Percentiles rank a stretch among this genome's conserved stretches.
Evolutionary conservation across 2,113 vertebrate genomes (phyloP).

Genomic region (Enhydra lutris): DNA sequence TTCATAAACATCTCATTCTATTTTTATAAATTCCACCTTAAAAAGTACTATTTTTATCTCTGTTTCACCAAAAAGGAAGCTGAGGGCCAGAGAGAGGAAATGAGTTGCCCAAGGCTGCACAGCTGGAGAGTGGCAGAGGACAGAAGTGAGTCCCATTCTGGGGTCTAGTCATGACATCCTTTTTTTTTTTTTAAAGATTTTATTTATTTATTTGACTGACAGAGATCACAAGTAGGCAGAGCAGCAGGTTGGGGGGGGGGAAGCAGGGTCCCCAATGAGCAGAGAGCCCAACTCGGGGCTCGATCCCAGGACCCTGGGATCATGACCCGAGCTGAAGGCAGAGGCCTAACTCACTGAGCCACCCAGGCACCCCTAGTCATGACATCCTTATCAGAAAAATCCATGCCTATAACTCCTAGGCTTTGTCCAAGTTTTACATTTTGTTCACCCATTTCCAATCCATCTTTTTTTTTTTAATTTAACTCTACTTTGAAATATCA

Average conservation of each 20-base stretch:
- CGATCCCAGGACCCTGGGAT: no score
- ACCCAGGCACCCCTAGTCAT: not conserved
- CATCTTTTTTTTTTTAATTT: not conserved
- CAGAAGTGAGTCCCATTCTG: not conserved
- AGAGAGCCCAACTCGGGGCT: no score
- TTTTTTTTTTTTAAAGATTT: no score
- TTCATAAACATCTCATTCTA: constrained; percentile 34
- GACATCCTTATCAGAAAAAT: not conserved
- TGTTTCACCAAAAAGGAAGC: constrained; percentile 44
- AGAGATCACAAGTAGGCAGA: no score
- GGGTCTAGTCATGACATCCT: not conserved
- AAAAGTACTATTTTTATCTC: constrained; percentile 27
- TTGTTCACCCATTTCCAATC: not conserved
- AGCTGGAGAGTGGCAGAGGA: not conserved
- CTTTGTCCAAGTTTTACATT: not conserved
- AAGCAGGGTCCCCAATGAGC: no score
- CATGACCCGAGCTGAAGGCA: no score
- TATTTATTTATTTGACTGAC: no score
- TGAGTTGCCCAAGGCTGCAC: constrained; percentile 23
- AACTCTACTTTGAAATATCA: not conserved
- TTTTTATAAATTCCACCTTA: not conserved
- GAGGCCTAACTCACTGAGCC: no score
- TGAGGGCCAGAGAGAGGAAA: constrained; percentile 31
- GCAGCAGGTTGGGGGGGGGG: no score
- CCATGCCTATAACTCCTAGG: not conserved